Evolutionary conservation across 2,797 vertebrate species (phyloP).

Genomic region (Tympanoctomys barrerae): DNA sequence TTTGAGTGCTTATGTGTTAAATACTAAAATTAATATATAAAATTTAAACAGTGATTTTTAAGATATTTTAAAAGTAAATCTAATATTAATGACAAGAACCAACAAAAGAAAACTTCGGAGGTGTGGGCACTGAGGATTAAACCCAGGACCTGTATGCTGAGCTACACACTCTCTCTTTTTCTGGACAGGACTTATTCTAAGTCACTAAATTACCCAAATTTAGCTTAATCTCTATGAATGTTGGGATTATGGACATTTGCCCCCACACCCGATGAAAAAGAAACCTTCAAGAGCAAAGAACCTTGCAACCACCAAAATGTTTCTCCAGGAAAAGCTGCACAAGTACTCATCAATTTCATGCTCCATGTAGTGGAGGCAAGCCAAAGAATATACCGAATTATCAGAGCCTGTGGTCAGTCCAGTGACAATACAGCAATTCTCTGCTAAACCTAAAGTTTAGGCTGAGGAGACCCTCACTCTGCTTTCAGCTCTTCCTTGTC

Average conservation of each 20-base stretch:
- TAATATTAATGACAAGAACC: constrained; percentile 2
- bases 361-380: background rate
- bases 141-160: background rate
- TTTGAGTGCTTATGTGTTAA: constrained; percentile 24
- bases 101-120: constrained; percentile 12
- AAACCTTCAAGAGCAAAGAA: constrained; percentile 8
- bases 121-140: background rate
- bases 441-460: background rate
- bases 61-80: constrained; percentile 28
- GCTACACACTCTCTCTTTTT: background rate
- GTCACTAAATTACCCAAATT: background rate
- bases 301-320: background rate
- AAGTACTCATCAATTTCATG: background rate
- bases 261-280: background rate
- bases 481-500: background rate
- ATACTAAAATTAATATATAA: constrained; percentile 31
- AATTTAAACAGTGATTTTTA: constrained; percentile 19
- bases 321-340: background rate
- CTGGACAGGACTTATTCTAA: background rate
- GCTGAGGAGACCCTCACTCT: background rate
- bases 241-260: background rate
- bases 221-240: background rate
- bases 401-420: background rate
- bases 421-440: background rate
- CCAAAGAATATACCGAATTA: constrained; percentile 34